Evolutionary conservation across 2,888 invertebrate genomes (phyloP), one percentile per base, ranked within the genome.

Genomic region (Hirtodrosophila trivittata): DNA sequence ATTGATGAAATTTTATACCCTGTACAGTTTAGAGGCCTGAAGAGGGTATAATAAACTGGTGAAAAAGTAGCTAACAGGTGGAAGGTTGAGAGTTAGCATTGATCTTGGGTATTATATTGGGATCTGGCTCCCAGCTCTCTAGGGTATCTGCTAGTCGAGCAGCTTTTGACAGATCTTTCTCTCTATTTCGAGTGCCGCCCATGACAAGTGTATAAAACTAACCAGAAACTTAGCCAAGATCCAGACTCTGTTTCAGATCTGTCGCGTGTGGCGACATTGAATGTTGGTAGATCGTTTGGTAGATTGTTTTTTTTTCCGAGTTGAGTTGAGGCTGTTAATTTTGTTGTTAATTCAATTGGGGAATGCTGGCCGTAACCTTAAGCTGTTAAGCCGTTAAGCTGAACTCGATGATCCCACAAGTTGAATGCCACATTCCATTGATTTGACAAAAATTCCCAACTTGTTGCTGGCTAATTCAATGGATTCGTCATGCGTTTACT

Each of bases 121-220:
- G n/a, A n/a, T n/a, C n/a, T n/a, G n/a, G n/a, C n/a, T n/a, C n/a
- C n/a, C n/a, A n/a, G n/a, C n/a, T n/a, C n/a, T n/a, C n/a, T n/a
- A 28, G 28, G 28, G 28, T 28, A 28, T 8, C 28, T 28, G 5
- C 28, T 7, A 28, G 28, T 28, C 28, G 28, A 7, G n/a, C n/a
- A 35, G 5, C 25, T 6, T 7, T 39, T 49, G 7, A 26, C 35
- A n/a, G 38, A 14, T 14, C 39, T 18, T 33, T 16, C 28, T 10
- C 13, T 32, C 16, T 18, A 26, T 14, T 26, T 18, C 30, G 46
- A 33, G 25, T 25, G 43, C 7, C n/a, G 45, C 8, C 55, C 54
- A 70, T 70, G 75, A 75, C 78, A 66, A 82, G 76, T 77, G 78
- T 75, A 75, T 77, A 71, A 49, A 78, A 75, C 82, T 64, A 55